A percentile compares a stretch with the other conserved stretches of the same genome.
phyloP scores from a whole-genome alignment of 2,797 vertebrate species.

The Parauchenoglanis punctatus region DNA sequence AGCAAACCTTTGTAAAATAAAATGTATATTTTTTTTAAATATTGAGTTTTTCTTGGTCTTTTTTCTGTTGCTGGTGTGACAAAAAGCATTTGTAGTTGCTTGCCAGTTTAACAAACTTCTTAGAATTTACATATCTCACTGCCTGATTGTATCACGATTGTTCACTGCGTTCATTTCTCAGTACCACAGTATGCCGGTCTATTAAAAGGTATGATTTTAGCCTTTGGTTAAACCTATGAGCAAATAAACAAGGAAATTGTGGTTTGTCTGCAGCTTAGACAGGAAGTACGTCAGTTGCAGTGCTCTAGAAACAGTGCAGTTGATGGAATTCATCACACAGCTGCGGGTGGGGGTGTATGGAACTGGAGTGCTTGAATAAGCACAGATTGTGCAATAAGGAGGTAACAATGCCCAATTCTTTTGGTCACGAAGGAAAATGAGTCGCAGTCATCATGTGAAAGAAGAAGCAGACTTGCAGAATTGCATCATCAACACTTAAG shows the following conservation, averaged over 20 bases:
- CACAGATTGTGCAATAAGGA: constrained; percentile 8
- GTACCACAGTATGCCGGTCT: not conserved
- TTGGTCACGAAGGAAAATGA: constrained; percentile 21
- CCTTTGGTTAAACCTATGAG: constrained; percentile 61
- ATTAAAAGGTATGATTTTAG: constrained; percentile 29
- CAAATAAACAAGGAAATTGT: constrained; percentile 67
- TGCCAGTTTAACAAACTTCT: not conserved
- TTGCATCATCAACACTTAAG: not conserved
- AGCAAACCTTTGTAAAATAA: not conserved
- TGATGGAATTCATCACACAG: constrained; percentile 19
- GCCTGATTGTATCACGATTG: too few relatives aligned
- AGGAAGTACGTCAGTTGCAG: constrained; percentile 65
- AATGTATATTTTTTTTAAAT: not conserved
- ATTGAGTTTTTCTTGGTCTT: not conserved
- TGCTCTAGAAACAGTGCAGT: constrained; percentile 53
- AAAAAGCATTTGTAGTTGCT: not conserved
- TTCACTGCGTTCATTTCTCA: not conserved
- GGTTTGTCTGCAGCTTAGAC: constrained; percentile 40
- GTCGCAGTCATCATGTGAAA: constrained; percentile 30
- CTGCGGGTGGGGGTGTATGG: not conserved
- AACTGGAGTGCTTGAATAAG: constrained; percentile 4
- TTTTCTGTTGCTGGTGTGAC: not conserved
- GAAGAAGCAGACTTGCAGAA: constrained; percentile 17
- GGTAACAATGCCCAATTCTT: constrained; percentile 17
- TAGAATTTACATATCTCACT: not conserved